A percentile compares a stretch with the other conserved stretches of the same genome.
Conservation (phyloP, 2,888 invertebrate genomes). For the Cosmorhoe ocellata region DNA sequence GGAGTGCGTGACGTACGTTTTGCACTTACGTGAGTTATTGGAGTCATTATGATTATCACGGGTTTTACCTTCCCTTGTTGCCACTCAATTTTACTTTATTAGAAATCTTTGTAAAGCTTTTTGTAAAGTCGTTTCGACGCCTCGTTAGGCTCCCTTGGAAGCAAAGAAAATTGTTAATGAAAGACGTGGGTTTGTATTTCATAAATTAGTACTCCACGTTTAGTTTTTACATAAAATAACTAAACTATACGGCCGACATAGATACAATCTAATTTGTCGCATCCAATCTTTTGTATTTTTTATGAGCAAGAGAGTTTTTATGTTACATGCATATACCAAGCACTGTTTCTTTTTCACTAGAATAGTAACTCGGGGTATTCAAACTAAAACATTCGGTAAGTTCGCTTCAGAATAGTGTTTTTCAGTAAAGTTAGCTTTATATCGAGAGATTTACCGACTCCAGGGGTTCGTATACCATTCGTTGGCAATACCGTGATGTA, state of each 20-base stretch:
- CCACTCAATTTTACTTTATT: slow-evolving; percentile 17
- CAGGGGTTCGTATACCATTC: slow-evolving; percentile 21
- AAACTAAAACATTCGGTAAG: slow-evolving; percentile 2
- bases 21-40: slow-evolving; percentile 21
- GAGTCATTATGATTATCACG: slow-evolving; percentile 21
- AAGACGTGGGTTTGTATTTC: too few relatives aligned
- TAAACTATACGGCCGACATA: too few relatives aligned
- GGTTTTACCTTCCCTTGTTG: slow-evolving; percentile 15
- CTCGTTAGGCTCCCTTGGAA: neutral
- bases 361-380: neutral
- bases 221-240: too few relatives aligned
- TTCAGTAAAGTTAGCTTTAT: slow-evolving; percentile 20
- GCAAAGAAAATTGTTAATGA: neutral
- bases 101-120: slow-evolving; percentile 1
- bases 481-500: slow-evolving; percentile 22
- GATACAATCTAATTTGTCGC: too few relatives aligned
- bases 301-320: too few relatives aligned
- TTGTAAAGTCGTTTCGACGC: neutral
- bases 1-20: slow-evolving; percentile 23
- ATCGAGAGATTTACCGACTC: slow-evolving; percentile 26
- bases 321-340: too few relatives aligned
- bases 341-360: too few relatives aligned
- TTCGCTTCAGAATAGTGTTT: slow-evolving; percentile 11
- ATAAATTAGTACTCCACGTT: too few relatives aligned
- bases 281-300: too few relatives aligned